Conservation (phyloP, 2,888 invertebrate genomes). For the Eupithecia pulchellata region DNA sequence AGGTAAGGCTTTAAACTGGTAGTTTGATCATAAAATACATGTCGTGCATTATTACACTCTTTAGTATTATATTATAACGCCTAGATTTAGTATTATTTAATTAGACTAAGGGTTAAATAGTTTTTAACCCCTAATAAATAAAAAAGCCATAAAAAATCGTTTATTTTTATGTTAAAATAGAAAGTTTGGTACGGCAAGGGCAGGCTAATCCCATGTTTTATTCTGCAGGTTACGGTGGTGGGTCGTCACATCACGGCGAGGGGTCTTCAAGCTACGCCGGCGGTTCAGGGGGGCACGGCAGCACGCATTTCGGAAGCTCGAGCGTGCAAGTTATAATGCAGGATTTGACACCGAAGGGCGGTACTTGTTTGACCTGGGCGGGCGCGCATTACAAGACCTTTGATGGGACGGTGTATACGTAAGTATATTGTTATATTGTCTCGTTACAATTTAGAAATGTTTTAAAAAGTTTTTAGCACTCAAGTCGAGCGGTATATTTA, state of each 20-base stretch:
- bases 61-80: too few species aligned
- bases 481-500: too few species aligned
- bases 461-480: too few species aligned
- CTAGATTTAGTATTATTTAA: too few species aligned
- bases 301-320: slow-evolving; percentile 31
- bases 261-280: background rate
- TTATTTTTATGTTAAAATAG: too few species aligned
- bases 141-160: too few species aligned
- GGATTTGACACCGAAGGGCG: slow-evolving; percentile 85
- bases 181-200: too few species aligned
- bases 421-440: too few species aligned
- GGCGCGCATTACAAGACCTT: slow-evolving; percentile 93
- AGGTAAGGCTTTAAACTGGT: background rate
- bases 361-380: slow-evolving; percentile 92
- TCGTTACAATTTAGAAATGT: too few species aligned
- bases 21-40: background rate
- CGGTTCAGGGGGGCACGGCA: background rate
- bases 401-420: slow-evolving; percentile 92
- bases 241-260: background rate
- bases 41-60: background rate
- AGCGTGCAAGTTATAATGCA: slow-evolving; percentile 63
- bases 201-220: too few species aligned
- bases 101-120: too few species aligned
- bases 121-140: too few species aligned
- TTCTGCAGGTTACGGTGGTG: background rate